These are phyloP conservation scores for Mormyrops boulengeri DNA, from an alignment of 2,797 vertebrate genomes.

Conservation along the genomic window DNA sequence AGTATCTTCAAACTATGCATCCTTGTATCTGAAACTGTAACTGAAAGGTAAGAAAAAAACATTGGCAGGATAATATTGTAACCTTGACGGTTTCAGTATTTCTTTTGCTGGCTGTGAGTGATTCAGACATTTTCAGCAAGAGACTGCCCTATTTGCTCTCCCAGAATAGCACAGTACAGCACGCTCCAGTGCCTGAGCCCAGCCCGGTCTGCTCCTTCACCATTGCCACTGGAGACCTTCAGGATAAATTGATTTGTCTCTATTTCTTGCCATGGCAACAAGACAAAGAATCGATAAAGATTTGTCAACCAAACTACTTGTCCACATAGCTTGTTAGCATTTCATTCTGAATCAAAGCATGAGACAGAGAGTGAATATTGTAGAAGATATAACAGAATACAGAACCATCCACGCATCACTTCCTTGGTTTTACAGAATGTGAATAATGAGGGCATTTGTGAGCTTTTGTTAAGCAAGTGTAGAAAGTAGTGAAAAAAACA, in stretches of 20 bases:
- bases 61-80: not conserved
- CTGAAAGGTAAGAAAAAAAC: constrained; percentile 2
- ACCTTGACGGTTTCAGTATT: not conserved
- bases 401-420: not conserved
- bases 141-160: not conserved
- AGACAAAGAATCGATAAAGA: constrained; percentile 47
- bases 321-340: constrained; percentile 29
- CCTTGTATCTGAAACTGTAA: not conserved
- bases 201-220: not conserved
- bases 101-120: not conserved
- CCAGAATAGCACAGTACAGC: constrained; percentile 1
- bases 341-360: constrained; percentile 31
- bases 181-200: not conserved
- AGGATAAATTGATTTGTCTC: constrained; percentile 38
- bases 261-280: constrained; percentile 54
- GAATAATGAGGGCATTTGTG: not conserved
- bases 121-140: not conserved
- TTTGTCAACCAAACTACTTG: constrained; percentile 47
- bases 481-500: not conserved
- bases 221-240: constrained; percentile 1
- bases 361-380: not conserved
- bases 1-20: not conserved
- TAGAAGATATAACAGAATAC: not conserved
- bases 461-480: not conserved
- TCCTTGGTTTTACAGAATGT: not conserved